Percentiles rank a stretch among this genome's conserved stretches.
These are phyloP conservation scores for Agrochola litura DNA, from an alignment of 2,888 invertebrate genomes.

Conservation along the genomic window DNA sequence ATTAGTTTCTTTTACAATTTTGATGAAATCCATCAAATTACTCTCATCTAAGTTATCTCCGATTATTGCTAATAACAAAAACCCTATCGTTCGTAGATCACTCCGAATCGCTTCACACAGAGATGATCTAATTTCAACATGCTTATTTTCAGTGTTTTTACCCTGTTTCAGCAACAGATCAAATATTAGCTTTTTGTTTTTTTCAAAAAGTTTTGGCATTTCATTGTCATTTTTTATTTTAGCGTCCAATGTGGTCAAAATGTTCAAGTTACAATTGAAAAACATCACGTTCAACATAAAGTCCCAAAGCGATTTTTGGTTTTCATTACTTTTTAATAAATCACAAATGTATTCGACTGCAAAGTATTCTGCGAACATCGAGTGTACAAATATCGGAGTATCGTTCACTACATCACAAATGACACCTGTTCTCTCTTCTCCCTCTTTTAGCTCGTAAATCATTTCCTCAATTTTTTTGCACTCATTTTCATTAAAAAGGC, in stretches of 20 bases:
- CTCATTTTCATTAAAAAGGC: neutral
- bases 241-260: neutral
- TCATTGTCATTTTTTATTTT: too few species aligned
- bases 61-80: neutral
- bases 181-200: neutral
- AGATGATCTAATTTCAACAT: neutral
- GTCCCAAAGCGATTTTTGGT: neutral
- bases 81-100: neutral
- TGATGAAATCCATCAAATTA: slow-evolving; percentile 12
- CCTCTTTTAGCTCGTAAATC: neutral
- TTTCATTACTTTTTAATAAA: neutral
- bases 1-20: slow-evolving; percentile 10
- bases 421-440: neutral
- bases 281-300: neutral
- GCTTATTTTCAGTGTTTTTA: neutral
- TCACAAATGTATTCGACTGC: slow-evolving; percentile 30
- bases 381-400: slow-evolving; percentile 12
- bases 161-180: neutral
- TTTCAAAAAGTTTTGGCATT: too few species aligned
- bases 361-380: slow-evolving; percentile 16
- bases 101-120: slow-evolving; percentile 2
- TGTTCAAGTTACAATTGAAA: neutral
- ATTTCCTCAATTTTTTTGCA: neutral
- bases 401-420: neutral
- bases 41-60: neutral